Percentiles rank a stretch among this genome's conserved stretches.
Conservation (phyloP, 1,140 invertebrate species). For the Cyphomyrmex costatus region DNA sequence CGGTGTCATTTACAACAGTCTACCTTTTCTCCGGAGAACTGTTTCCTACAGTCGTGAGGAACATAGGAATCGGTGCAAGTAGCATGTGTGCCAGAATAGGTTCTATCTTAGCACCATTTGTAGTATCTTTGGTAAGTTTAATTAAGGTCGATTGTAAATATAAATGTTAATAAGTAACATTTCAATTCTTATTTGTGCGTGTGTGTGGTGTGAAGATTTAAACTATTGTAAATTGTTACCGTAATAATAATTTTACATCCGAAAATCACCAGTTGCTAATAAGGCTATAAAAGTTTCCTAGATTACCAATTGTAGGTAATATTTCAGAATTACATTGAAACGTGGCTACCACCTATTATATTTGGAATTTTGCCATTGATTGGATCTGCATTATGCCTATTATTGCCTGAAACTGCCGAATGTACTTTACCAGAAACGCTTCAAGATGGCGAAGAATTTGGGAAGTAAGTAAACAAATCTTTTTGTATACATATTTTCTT, state of each 20-base stretch:
- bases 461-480: constrained; percentile 84
- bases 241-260: not conserved
- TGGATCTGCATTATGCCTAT: constrained; percentile 89
- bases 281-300: constrained; percentile 37
- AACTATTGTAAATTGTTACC: not conserved
- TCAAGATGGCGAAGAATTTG: constrained; percentile 92
- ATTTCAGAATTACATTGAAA: constrained; percentile 73
- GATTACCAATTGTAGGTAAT: constrained; percentile 26
- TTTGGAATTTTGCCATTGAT: constrained; percentile 90
- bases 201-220: not conserved
- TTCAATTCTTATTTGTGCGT: not conserved
- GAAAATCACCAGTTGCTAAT: not conserved
- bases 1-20: constrained; percentile 89
- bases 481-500: not conserved
- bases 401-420: constrained; percentile 92
- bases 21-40: constrained; percentile 91
- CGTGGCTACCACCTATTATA: constrained; percentile 89
- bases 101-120: constrained; percentile 90
- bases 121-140: constrained; percentile 85
- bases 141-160: not conserved
- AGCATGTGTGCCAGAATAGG: constrained; percentile 91
- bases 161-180: not conserved
- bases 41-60: constrained; percentile 90
- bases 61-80: constrained; percentile 89
- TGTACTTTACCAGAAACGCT: constrained; percentile 92